A percentile compares a stretch with the other conserved stretches of the same genome.
phyloP scores from a whole-genome alignment of 2,113 vertebrate species.

The Odocoileus hemionus region DNA sequence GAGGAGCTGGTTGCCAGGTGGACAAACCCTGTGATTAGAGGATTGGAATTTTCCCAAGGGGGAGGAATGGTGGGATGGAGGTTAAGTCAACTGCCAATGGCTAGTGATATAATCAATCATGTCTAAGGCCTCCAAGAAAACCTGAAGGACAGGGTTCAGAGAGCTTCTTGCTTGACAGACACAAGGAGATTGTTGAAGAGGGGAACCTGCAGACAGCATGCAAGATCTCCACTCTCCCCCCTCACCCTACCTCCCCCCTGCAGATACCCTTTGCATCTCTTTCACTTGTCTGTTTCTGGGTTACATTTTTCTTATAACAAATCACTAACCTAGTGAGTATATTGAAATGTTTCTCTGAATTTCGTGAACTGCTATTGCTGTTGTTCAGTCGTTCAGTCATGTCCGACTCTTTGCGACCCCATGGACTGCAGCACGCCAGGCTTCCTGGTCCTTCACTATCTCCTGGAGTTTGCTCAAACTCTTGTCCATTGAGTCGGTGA shows the following conservation, averaged over 20 bases:
- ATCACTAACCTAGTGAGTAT: neutral
- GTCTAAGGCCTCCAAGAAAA: neutral
- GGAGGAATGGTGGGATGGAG: neutral
- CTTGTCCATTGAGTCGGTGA: neutral
- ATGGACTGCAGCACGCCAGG: neutral
- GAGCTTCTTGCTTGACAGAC: neutral
- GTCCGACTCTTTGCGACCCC: neutral
- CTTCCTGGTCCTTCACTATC: neutral
- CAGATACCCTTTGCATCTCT: neutral
- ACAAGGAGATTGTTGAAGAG: neutral
- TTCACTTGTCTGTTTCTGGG: neutral
- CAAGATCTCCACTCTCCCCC: too few species aligned
- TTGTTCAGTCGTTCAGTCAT: neutral
- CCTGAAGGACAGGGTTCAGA: neutral
- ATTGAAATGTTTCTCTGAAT: neutral
- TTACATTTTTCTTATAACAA: neutral
- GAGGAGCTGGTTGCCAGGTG: neutral
- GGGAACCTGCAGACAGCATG: accelerated
- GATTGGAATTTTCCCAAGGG: neutral
- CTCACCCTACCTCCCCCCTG: neutral
- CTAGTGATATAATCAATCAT: neutral
- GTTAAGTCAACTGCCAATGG: neutral
- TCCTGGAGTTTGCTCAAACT: neutral
- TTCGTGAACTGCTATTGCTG: neutral
- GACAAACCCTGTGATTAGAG: neutral